A percentile compares a stretch with the other conserved stretches of the same genome.
phyloP scores from a whole-genome alignment of 2,113 vertebrate species.

The Acanthisitta chloris region DNA sequence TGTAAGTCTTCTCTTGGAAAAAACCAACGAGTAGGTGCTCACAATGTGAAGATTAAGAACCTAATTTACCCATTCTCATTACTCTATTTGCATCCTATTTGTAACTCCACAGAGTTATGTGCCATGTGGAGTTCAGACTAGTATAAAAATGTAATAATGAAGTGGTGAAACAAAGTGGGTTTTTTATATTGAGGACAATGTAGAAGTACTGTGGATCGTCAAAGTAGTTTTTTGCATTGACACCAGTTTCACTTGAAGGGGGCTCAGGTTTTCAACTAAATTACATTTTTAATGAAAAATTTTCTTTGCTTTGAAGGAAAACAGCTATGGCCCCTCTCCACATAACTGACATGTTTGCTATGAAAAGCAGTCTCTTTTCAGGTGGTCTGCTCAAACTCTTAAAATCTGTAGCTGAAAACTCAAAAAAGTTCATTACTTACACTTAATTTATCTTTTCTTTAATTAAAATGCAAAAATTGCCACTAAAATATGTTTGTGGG shows the following conservation, averaged over 20 bases:
- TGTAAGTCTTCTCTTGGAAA: background rate
- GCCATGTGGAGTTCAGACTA: background rate
- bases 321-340: background rate
- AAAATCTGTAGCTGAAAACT: background rate
- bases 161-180: background rate
- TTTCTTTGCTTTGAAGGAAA: background rate
- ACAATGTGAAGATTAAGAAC: conserved; percentile 12
- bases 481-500: background rate
- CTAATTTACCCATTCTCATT: conserved; percentile 11
- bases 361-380: background rate
- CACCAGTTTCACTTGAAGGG: background rate
- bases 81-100: conserved; percentile 1
- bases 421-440: background rate
- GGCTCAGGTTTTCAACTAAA: background rate
- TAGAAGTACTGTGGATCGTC: background rate
- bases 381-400: background rate
- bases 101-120: background rate
- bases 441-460: background rate
- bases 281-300: background rate
- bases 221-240: background rate
- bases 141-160: background rate
- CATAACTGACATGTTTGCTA: background rate
- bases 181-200: background rate
- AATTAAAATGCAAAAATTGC: background rate
- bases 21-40: background rate